Evolutionary conservation across 2,888 invertebrate genomes (phyloP), one percentile per base, ranked within the genome.

Genomic region (Melanargia galathea): DNA sequence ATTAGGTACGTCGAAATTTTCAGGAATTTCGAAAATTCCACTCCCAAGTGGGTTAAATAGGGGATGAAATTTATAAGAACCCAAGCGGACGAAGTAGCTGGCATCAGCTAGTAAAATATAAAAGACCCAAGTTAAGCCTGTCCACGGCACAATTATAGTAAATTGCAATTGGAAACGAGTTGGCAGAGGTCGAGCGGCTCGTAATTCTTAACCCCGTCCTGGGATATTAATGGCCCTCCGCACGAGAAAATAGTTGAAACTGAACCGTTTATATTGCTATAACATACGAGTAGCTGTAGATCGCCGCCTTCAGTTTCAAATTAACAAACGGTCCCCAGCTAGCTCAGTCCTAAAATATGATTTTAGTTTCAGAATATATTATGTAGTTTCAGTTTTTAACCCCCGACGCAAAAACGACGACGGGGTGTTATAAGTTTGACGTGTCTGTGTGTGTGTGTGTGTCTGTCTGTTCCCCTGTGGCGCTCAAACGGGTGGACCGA

Each of bases 171-270:
- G 38, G 20, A 64, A 52, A 54, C 24, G 7, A 52, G 60, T 48
- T 26, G 52, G 38, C 48, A 18, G 61, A 64, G 64, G 66, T 66
- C 66, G 59, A 16, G 18, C 40, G 33, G 56, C 35, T 52, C 55
- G 62, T 55, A 62, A 64, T 26, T 52, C 55, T 59, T 56, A 62
- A 64, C 52, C 46, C 59, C 56, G 56, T 66, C 59, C 33, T 46
- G 49, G 30, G 55, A 46, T 59, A 66, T 52, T 40, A 59, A 62
- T 60, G 45, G 35, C 33, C 8, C 45, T 43, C 26, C 38, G 51
- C 33, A 38, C 38, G 49, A 22, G 35, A 55, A 59, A 43, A 48
- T n/a, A 22, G 26, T 57, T 35, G 26, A 56, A 60, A 60, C 13
- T 48, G 57, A 20, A 18, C 8, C 43, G 43, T 18, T 43, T 43